Evolutionary conservation across 2,797 vertebrate species (phyloP).

Genomic region (Cossypha heuglini): DNA sequence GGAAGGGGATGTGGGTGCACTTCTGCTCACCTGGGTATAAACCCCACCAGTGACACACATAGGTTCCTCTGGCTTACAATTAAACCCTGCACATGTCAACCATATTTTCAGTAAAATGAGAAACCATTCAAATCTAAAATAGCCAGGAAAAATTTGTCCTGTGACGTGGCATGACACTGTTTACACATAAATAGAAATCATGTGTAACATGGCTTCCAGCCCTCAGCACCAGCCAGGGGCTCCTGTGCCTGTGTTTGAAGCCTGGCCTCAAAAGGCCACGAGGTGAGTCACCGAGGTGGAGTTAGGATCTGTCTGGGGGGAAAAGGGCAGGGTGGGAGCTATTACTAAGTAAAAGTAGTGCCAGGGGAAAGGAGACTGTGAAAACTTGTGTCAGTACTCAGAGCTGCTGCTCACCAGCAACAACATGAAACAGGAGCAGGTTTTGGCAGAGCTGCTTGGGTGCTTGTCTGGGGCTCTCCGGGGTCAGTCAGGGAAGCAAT

Average conservation of each 20-base stretch:
- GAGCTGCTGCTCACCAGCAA: background rate
- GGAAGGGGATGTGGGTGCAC: background rate
- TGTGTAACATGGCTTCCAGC: background rate
- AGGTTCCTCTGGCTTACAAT: background rate
- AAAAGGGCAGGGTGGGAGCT: background rate
- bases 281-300: background rate
- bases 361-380: background rate
- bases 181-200: background rate
- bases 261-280: accelerated
- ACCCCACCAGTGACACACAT: accelerated
- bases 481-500: background rate
- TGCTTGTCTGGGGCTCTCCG: background rate
- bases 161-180: accelerated
- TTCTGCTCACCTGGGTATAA: background rate
- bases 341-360: background rate
- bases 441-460: background rate
- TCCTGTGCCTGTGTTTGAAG: background rate
- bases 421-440: background rate
- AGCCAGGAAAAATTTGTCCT: background rate
- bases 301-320: background rate
- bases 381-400: background rate
- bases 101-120: background rate
- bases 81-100: background rate
- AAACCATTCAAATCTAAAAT: background rate
- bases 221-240: background rate